Conservation (phyloP, 2,113 vertebrate genomes). For the Sinocyclocheilus rhinocerous region DNA sequence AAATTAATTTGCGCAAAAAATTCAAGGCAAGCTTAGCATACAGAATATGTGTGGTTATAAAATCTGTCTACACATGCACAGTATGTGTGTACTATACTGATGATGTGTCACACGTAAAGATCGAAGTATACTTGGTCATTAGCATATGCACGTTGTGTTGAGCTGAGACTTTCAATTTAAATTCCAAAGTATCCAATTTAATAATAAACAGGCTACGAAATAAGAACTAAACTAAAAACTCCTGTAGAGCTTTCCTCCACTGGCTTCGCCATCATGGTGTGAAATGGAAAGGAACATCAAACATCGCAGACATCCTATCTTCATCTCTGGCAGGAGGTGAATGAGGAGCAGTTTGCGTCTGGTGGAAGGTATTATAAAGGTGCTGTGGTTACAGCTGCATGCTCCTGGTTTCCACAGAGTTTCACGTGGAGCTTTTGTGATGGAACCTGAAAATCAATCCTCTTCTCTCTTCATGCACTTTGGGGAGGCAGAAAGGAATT, state of each 20-base stretch:
- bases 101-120: no score
- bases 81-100: no score
- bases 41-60: not conserved
- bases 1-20: not conserved
- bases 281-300: conserved; percentile 13
- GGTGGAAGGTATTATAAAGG: conserved; percentile 12
- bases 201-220: not conserved
- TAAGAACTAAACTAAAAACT: not conserved
- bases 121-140: not conserved
- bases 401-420: not conserved
- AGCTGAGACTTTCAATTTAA: not conserved
- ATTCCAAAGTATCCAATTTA: not conserved
- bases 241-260: not conserved
- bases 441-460: conserved; percentile 21
- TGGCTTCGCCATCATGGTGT: not conserved
- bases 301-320: conserved; percentile 18
- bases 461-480: not conserved
- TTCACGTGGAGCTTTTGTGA: conserved; percentile 42
- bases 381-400: not conserved
- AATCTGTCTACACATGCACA: not conserved
- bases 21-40: not conserved
- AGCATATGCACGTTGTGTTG: no score
- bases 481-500: not conserved
- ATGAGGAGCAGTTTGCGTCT: not conserved
- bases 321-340: conserved; percentile 20